Percentiles rank a stretch among this genome's conserved stretches.
Conservation (phyloP, 2,113 vertebrate genomes). For the pig (Sus scrofa) region DNA sequence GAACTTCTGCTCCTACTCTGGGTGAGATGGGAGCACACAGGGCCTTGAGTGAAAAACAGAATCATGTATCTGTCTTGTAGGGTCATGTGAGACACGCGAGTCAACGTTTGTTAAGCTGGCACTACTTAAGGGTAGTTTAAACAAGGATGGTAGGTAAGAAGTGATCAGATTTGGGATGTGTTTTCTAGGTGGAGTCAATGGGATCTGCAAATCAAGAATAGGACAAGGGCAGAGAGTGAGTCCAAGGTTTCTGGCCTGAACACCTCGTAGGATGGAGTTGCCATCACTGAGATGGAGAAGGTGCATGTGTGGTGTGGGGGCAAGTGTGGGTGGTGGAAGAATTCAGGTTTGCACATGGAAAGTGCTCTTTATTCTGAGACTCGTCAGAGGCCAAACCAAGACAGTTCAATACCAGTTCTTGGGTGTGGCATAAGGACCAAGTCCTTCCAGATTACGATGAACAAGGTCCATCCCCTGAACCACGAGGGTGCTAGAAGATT, state of each 20-base stretch:
- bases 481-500: accelerated
- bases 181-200: background rate
- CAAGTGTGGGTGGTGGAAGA: background rate
- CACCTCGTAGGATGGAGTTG: background rate
- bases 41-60: background rate
- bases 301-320: accelerated
- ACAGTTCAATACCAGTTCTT: background rate
- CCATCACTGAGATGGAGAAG: background rate
- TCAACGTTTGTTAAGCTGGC: no score
- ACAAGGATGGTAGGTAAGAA: background rate
- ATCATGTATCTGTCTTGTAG: background rate
- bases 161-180: no score
- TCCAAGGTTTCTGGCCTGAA: background rate
- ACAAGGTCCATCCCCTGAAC: background rate
- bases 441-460: background rate
- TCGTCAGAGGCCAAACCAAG: background rate
- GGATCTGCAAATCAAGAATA: background rate
- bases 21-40: background rate
- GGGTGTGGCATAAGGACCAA: background rate
- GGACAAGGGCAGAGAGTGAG: no score
- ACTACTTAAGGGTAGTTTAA: accelerated
- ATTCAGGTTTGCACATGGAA: background rate
- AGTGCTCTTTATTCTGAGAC: background rate
- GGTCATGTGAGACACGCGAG: accelerated
- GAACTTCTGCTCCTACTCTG: background rate